Percentiles rank a stretch among this genome's conserved stretches.
Conservation (phyloP, 2,113 vertebrate species). For the Aptenodytes patagonicus region DNA sequence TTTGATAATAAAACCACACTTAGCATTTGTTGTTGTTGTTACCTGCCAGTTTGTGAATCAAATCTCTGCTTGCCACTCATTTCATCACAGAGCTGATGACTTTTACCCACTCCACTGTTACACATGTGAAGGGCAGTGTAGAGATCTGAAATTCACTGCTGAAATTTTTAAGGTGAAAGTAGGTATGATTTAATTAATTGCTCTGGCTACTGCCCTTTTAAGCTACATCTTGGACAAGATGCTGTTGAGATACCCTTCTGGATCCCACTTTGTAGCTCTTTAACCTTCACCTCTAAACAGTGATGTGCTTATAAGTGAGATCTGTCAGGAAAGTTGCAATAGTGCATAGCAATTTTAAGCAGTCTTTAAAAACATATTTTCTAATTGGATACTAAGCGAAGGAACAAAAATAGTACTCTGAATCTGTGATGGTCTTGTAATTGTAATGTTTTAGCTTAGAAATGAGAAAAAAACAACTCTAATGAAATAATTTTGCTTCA, state of each 20-base stretch:
- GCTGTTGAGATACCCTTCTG: not conserved
- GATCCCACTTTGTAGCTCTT: not conserved
- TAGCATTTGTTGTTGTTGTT: not conserved
- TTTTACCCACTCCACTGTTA: not conserved
- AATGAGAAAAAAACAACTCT: not conserved
- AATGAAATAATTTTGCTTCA: not conserved
- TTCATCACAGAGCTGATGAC: not conserved
- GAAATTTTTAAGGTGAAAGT: not conserved
- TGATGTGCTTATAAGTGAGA: not conserved
- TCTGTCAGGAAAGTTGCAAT: not conserved
- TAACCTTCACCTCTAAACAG: not conserved
- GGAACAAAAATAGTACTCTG: not conserved
- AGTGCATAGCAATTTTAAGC: not conserved
- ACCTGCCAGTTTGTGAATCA: not conserved
- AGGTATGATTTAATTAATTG: not conserved
- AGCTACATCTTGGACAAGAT: not conserved
- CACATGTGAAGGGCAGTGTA: not conserved
- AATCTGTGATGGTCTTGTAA: not conserved
- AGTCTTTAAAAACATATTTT: not conserved
- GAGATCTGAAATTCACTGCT: not conserved
- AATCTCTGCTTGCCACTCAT: not conserved
- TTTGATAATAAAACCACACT: not conserved
- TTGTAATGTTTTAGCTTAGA: not conserved
- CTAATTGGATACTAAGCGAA: not conserved
- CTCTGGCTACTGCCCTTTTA: not conserved